Evolutionary conservation across 2,888 invertebrate genomes (phyloP), one percentile per base, ranked within the genome.

Genomic region (Agrotis exclamationis): DNA sequence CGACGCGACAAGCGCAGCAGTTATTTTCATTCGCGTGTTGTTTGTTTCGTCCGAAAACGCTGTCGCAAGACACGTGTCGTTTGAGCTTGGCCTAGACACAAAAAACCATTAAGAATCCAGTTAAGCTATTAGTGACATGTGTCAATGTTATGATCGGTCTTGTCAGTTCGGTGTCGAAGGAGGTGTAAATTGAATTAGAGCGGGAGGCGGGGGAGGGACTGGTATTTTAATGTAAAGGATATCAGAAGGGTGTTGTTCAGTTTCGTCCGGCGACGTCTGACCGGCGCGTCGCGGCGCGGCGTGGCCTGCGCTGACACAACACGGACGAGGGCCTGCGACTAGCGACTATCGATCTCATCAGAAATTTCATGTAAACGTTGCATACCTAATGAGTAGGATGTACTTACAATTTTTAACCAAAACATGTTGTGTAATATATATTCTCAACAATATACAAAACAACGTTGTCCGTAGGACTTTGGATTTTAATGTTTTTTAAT

Each of bases 401-500:
- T 33, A 33, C 11, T 51, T 62, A 28, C 6, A 18, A 28, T 18
- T 33, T 18, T 33, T 33, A 11, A 20, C 14, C n/a, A 3, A 24
- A 48, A 24, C n/a, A 11, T n/a, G n/a, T 18, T 9, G 14, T 24
- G 2, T 47, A 24, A n/a, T 18, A n/a, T 39, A 39, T n/a, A 39
- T 39, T 39, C 18, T 14, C 18, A 24, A 18, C 39, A 39, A 1
- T 1, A 11, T 14, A 20, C 11, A 20, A 28, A 56, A 62, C n/a
- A 20, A 54, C 18, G 14, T 48, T 13, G 33, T 39, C n/a, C 44
- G 20, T 13, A 24, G 4, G 9, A 54, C 48, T 22, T 20, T 45
- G 56, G n/a, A 57, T 57, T 72, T 73, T 51, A 72, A 39, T 63
- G 28, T 50, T 57, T 63, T n/a, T 72, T 51, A 72, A 50, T 72